Evolutionary conservation across 1,140 invertebrate species (phyloP).

Genomic region (Episyrphus balteatus): DNA sequence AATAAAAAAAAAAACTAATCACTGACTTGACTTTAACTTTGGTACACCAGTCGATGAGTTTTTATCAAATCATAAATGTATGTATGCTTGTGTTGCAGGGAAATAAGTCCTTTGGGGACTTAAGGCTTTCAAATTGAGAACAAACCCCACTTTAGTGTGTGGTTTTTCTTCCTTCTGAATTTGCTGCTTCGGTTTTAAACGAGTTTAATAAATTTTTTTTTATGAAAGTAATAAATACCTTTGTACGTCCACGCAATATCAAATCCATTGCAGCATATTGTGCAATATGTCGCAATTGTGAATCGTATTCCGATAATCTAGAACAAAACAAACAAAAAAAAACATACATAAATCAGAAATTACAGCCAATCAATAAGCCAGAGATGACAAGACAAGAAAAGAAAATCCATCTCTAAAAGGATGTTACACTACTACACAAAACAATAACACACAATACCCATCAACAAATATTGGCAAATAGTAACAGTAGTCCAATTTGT

Average conservation of each 20-base stretch:
- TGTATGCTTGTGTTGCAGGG: too few species aligned
- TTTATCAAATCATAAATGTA: too few species aligned
- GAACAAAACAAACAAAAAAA: too few species aligned
- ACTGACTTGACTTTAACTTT: too few species aligned
- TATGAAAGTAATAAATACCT: not conserved
- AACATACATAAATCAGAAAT: constrained; percentile 1
- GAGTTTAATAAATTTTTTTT: too few species aligned
- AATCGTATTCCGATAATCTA: constrained; percentile 21
- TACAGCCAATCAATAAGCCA: not conserved
- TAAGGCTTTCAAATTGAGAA: too few species aligned
- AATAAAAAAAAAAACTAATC: too few species aligned
- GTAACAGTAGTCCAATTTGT: constrained; percentile 82
- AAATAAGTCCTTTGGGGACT: too few species aligned
- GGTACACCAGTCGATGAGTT: too few species aligned
- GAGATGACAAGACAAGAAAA: not conserved
- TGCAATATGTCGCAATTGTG: constrained; percentile 21
- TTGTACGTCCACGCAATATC: constrained; percentile 6
- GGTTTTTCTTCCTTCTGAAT: too few species aligned
- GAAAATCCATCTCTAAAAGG: not conserved
- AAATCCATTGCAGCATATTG: constrained; percentile 26
- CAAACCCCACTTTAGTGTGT: too few species aligned
- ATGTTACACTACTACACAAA: not conserved
- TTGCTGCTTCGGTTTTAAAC: too few species aligned
- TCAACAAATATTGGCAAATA: constrained; percentile 92
- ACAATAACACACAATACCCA: constrained; percentile 40